Evolutionary conservation across 2,797 vertebrate genomes (phyloP).

Genomic region (Gymnoscopelus microlampas): DNA sequence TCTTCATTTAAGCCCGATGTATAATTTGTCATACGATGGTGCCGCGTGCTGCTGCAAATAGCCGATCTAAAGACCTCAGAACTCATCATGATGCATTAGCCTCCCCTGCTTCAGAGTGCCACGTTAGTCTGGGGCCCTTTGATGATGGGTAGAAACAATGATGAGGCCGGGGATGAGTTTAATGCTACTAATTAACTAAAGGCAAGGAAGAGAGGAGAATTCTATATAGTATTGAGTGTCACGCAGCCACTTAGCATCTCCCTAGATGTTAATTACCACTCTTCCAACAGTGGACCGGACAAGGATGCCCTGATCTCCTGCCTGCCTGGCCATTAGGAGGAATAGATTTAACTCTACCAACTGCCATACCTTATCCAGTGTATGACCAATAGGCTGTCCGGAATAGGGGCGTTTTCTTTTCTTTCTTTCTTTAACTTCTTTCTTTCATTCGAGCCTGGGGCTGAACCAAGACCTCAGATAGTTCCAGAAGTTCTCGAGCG

Average conservation of each 20-base stretch:
- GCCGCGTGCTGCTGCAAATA: too few relatives aligned
- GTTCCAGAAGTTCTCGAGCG: too few relatives aligned
- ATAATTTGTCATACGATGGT: slow-evolving; percentile 1
- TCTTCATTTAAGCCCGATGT: slow-evolving; percentile 50
- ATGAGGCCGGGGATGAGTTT: slow-evolving; percentile 71
- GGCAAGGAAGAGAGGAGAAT: slow-evolving; percentile 61
- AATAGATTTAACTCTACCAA: slow-evolving; percentile 45
- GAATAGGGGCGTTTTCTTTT: slow-evolving; percentile 28
- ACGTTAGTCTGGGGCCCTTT: slow-evolving; percentile 63
- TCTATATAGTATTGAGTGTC: slow-evolving; percentile 64
- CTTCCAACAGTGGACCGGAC: slow-evolving; percentile 57
- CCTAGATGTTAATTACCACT: slow-evolving; percentile 74
- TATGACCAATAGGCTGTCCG: slow-evolving; percentile 24
- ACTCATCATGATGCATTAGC: neutral
- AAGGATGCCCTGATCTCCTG: slow-evolving; percentile 56
- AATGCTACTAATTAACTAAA: slow-evolving; percentile 77
- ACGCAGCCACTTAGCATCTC: slow-evolving; percentile 67
- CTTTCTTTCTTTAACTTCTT: neutral
- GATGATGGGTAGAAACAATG: slow-evolving; percentile 58
- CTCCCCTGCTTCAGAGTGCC: neutral
- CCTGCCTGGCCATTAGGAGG: slow-evolving; percentile 60
- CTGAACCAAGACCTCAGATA: too few relatives aligned
- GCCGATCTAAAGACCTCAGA: too few relatives aligned
- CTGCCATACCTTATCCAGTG: slow-evolving; percentile 27
- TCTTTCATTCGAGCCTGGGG: too few relatives aligned